Evolutionary conservation across 2,888 invertebrate species (phyloP).

Genomic region (Flexamia atlantica): DNA sequence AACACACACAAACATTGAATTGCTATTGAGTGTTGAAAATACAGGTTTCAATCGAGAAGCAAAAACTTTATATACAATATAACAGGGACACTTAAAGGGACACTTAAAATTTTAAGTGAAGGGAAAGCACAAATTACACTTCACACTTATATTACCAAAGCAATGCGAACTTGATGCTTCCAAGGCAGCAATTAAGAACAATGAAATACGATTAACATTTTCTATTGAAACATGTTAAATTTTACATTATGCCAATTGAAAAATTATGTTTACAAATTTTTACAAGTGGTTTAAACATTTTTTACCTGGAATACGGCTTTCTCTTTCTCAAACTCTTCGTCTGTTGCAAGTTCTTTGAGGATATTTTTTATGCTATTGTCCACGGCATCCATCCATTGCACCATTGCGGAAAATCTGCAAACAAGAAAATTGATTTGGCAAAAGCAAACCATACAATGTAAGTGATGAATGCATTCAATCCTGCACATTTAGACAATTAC

Average conservation of each 20-base stretch:
- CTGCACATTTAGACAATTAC: too few species aligned
- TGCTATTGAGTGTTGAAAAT: too few species aligned
- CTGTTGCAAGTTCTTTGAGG: constrained; percentile 88
- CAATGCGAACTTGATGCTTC: constrained; percentile 54
- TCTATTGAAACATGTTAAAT: constrained; percentile 1
- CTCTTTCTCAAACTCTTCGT: constrained; percentile 94
- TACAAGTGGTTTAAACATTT: background rate
- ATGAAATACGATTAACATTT: constrained; percentile 40
- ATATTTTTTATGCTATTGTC: constrained; percentile 90
- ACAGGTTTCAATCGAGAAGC: too few species aligned
- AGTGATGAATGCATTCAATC: too few species aligned
- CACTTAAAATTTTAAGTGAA: background rate
- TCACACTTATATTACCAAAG: constrained; percentile 39
- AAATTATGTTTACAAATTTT: background rate
- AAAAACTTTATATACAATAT: too few species aligned
- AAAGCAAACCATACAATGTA: too few species aligned
- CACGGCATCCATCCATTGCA: constrained; percentile 94
- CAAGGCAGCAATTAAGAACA: constrained; percentile 49
- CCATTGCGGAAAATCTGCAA: constrained; percentile 85
- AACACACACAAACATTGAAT: too few species aligned
- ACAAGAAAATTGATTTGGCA: too few species aligned
- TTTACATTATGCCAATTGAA: background rate
- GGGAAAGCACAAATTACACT: background rate
- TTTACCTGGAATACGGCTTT: constrained; percentile 92
- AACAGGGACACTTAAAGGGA: background rate